Percentiles rank a stretch among this genome's conserved stretches.
Evolutionary conservation across 1,140 invertebrate species (phyloP).

Genomic region (Cyclargus thomasi): DNA sequence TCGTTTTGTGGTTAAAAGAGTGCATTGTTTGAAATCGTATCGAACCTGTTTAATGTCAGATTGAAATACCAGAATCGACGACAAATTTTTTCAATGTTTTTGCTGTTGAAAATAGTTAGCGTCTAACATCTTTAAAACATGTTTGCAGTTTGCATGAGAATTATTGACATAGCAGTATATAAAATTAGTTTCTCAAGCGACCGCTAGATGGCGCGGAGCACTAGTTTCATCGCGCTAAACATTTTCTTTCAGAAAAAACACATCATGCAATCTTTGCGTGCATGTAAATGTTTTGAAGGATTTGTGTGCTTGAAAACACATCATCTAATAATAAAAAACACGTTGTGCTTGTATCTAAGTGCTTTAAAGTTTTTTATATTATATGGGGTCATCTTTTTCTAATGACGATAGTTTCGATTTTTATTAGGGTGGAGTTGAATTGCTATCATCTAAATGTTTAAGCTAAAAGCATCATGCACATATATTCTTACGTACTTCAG

Average conservation of each 20-base stretch:
- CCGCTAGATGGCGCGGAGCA: not conserved
- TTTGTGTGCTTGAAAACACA: constrained; percentile 26
- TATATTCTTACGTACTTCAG: not conserved
- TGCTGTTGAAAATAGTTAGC: no score
- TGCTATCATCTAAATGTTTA: not conserved
- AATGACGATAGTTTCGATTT: not conserved
- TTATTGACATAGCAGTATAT: not conserved
- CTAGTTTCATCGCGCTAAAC: not conserved
- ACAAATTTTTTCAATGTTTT: no score
- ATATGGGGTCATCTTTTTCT: not conserved
- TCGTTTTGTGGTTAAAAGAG: no score
- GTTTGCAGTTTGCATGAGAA: not conserved
- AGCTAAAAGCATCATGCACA: not conserved
- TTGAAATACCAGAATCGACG: no score
- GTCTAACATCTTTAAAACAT: not conserved
- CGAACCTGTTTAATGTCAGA: no score
- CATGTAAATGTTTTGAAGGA: constrained; percentile 37
- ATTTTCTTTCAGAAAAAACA: not conserved
- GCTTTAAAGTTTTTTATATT: not conserved
- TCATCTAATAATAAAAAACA: not conserved
- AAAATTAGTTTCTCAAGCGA: not conserved
- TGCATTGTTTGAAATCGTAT: no score
- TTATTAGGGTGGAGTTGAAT: not conserved
- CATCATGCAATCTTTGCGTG: not conserved
- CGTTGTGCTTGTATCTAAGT: not conserved